Evolutionary conservation across 53 echinoderm and acorn worm genomes (phyloP), one percentile per base, ranked within the genome.

Genomic region (Echinarachnius parma): DNA sequence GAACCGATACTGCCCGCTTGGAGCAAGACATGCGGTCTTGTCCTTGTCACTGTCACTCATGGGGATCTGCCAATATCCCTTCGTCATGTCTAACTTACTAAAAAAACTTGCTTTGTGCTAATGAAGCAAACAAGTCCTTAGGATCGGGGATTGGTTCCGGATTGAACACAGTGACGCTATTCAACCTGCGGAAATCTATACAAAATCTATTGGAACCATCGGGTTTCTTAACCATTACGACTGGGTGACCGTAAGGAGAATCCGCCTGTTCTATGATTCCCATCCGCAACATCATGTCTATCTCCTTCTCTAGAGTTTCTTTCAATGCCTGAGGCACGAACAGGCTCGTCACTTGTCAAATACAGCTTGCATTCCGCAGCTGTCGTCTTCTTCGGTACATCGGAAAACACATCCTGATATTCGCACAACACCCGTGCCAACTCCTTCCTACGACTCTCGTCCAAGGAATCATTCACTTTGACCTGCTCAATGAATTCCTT

Each of bases 21-120:
- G 79, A 2, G 83, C 83, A 25, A 88, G 35, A 61, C 82, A 88
- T 3, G 75, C 56, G 0, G 83, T 79, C 29, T 83, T 78, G 57
- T 78, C 75, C 45, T 83, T 83, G 7, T 79, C 74, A 9, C 18
- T 21, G 11, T 78, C 79, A 23, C 77, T 34, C 71, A 88, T 79
- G 16, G 67, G 83, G 21, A 83, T 83, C 23, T 82, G 83, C 83
- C 88, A 87, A 37, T 83, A 87, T 31, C 87, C n/a, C n/a, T 63
- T 63, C 2, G 63, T 63, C 42, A 63, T 37, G 25, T 63, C 63
- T 37, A 63, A 25, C 23, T 63, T 63, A 63, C 63, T 63, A 26
- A 63, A 63, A n/a, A 19, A 21, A 37, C 45, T 21, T 34, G 25
- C 63, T 63, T 8, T 63, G 3, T 23, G 63, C 15, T 9, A 63